Evolutionary conservation across 2,888 invertebrate species (phyloP).

Genomic region (Chrysomela aeneicollis): DNA sequence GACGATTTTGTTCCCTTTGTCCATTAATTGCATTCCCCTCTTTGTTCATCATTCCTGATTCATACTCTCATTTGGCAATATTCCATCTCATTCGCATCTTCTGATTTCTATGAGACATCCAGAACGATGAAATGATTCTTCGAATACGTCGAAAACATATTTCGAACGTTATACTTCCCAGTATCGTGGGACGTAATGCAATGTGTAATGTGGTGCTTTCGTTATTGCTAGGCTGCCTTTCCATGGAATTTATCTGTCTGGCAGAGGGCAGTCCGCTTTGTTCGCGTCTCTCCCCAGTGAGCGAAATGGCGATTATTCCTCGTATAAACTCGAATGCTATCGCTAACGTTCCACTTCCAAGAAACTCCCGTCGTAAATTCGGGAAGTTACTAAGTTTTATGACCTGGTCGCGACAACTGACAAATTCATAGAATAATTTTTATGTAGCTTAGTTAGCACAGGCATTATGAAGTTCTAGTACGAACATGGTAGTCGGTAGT

Average conservation of each 20-base stretch:
- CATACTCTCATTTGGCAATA: neutral
- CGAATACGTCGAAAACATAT: neutral
- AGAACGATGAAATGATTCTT: neutral
- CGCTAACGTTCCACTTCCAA: slow-evolving; percentile 3
- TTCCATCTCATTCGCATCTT: neutral
- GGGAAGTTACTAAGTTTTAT: neutral
- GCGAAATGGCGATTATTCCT: slow-evolving; percentile 15
- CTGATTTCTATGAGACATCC: neutral
- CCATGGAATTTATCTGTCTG: slow-evolving; percentile 19
- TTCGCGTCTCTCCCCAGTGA: neutral
- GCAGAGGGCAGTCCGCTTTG: slow-evolving; percentile 5
- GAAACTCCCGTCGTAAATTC: slow-evolving; percentile 14
- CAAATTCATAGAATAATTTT: neutral
- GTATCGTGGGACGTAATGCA: neutral
- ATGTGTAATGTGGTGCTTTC: neutral
- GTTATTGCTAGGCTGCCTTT: slow-evolving; percentile 2
- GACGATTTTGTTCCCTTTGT: too few relatives aligned
- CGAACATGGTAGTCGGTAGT: too few relatives aligned
- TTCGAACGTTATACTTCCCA: neutral
- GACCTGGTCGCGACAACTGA: neutral
- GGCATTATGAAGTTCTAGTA: too few relatives aligned
- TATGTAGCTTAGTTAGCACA: neutral
- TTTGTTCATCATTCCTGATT: neutral
- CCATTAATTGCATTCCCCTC: too few relatives aligned
- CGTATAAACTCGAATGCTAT: slow-evolving; percentile 7